Percentiles rank a stretch among this genome's conserved stretches.
Conservation (phyloP, 2,113 vertebrate genomes). For the Thymallus thymallus region DNA sequence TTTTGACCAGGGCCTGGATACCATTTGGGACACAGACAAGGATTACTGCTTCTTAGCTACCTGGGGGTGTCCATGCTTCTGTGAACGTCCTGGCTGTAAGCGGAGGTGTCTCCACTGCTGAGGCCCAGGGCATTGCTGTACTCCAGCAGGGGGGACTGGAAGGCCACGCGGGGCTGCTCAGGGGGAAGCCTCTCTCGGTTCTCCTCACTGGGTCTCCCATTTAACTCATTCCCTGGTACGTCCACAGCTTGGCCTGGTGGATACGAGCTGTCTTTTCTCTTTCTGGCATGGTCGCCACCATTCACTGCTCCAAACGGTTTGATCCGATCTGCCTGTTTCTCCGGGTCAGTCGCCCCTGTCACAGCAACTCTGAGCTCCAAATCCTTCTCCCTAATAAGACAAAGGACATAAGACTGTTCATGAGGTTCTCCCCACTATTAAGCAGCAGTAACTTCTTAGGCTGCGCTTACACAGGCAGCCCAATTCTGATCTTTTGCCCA, state of each 20-base stretch:
- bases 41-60: slow-evolving; percentile 55
- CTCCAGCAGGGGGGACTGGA: slow-evolving; percentile 80
- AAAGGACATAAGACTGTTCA: background rate
- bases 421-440: background rate
- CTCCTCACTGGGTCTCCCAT: slow-evolving; percentile 23
- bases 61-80: slow-evolving; percentile 76
- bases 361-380: slow-evolving; percentile 84
- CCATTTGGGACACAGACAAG: too few species aligned
- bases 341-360: slow-evolving; percentile 83
- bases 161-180: slow-evolving; percentile 80
- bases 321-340: slow-evolving; percentile 75
- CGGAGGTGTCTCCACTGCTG: slow-evolving; percentile 47
- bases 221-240: background rate
- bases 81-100: slow-evolving; percentile 60
- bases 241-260: slow-evolving; percentile 1
- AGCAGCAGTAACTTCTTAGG: background rate
- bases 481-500: too few species aligned
- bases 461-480: too few species aligned
- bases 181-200: slow-evolving; percentile 65
- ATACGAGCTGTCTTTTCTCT: slow-evolving; percentile 7
- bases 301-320: background rate
- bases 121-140: slow-evolving; percentile 56
- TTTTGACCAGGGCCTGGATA: too few species aligned
- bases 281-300: background rate
- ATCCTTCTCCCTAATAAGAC: slow-evolving; percentile 84